Conservation (phyloP, 1,140 invertebrate genomes). For the Neodiprion pinetum region DNA sequence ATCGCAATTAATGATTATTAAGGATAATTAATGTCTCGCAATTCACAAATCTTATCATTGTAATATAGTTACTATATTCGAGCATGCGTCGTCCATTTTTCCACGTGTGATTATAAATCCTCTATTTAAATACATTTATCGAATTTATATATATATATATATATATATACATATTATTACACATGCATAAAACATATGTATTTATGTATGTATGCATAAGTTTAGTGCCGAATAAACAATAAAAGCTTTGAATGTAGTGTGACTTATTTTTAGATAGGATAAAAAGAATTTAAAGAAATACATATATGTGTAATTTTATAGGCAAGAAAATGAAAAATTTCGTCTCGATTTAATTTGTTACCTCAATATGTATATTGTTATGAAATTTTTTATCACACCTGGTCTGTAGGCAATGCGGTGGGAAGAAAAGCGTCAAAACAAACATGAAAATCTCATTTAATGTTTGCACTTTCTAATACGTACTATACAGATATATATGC, state of each 20-base stretch:
- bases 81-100: neutral
- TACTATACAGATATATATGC: no score
- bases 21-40: neutral
- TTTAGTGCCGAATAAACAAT: neutral
- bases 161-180: neutral
- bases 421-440: no score
- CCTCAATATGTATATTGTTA: no score
- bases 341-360: no score
- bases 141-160: neutral
- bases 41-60: neutral
- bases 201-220: neutral
- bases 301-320: slow-evolving; percentile 27
- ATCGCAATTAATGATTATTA: neutral
- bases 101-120: neutral
- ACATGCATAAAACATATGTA: neutral
- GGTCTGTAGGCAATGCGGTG: no score
- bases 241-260: neutral
- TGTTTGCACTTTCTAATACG: no score
- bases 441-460: no score
- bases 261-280: neutral
- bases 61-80: no score
- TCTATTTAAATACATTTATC: neutral
- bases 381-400: no score
- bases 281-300: neutral
- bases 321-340: no score